Base-by-base conservation (phyloP, 2,888 invertebrate species). In the Dichetophora obliterata region DNA sequence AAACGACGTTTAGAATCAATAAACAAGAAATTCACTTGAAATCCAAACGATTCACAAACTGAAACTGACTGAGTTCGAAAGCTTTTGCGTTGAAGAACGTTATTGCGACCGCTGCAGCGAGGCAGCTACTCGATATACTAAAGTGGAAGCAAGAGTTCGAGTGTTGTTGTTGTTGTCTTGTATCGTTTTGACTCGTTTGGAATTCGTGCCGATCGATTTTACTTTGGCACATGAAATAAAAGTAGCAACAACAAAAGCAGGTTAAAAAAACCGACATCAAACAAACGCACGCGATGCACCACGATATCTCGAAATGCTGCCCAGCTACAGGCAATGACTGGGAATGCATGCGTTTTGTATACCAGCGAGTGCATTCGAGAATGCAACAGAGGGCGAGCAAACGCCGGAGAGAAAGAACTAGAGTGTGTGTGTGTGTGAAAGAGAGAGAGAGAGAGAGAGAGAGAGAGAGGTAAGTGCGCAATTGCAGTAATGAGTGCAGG, bases 41-140 rank as follows among this genome's bases (percentile, higher is more conserved):
- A 76, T 76, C 76, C 52, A 65, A 72, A 65, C 76, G 61, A 68
- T 76, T 59, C 72, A 59, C 76, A 37, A 72, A 76, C 37, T 73
- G 72, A 72, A 54, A 76, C 76, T 76, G 76, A 76, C 72, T 54
- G 76, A 34, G 11, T 27, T n/a, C 59, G 72, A 72, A 68, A 76
- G 76, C 76, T 70, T 69, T 76, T 76, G 63, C 50, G 22, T 43
- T 11, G 37, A 72, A 70, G 52, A 70, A 27, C 70, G 24, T 70
- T 59, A 27, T 22, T 11, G 59, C 54, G 4, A 37, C 59, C 37
- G 71, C 14, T 31, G 73, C 65, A 50, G 34, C 50, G 9, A 48
- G 27, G 8, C 34, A 31, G n/a, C 59, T 19, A 24, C 70, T 52
- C 27, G 27, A 52, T 22, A 50, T 34, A 22, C 43, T 48, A 37